These are phyloP conservation scores for Macrostomum lignano DNA, from an alignment of 1,140 invertebrate species.

Conservation along the genomic window DNA sequence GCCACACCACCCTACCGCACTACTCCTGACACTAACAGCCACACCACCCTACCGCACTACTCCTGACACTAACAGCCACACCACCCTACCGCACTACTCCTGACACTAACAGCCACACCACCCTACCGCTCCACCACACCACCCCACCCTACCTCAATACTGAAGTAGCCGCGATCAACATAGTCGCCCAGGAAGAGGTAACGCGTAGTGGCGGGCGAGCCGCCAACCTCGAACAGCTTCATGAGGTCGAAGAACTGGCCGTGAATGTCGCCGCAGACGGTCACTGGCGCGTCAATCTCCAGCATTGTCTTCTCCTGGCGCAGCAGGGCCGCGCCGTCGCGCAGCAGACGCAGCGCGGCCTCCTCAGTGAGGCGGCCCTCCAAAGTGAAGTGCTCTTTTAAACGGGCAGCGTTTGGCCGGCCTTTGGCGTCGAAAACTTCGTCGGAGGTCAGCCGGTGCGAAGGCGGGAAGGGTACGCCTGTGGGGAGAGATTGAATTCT, in stretches of 20 bases:
- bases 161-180: slow-evolving; percentile 7
- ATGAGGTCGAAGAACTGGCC: slow-evolving; percentile 7
- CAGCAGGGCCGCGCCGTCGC: slow-evolving; percentile 75
- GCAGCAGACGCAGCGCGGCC: slow-evolving; percentile 78
- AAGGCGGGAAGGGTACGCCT: slow-evolving; percentile 84
- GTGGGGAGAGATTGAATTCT: no score
- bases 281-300: slow-evolving; percentile 96
- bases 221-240: slow-evolving; percentile 5
- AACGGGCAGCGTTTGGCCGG: slow-evolving; percentile 10
- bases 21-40: no score
- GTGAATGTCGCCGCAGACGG: slow-evolving; percentile 23
- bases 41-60: no score
- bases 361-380: slow-evolving; percentile 92
- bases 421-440: slow-evolving; percentile 75
- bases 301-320: slow-evolving; percentile 98
- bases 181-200: slow-evolving; percentile 7
- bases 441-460: slow-evolving; percentile 66
- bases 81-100: no score
- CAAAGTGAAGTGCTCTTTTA: slow-evolving; percentile 92
- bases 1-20: no score
- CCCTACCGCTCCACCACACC: no score
- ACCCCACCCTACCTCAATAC: slow-evolving; percentile 5
- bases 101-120: no score
- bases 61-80: no score
- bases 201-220: not conserved